Evolutionary conservation across 2,797 vertebrate genomes (phyloP).

Genomic region (Choloepus didactylus): DNA sequence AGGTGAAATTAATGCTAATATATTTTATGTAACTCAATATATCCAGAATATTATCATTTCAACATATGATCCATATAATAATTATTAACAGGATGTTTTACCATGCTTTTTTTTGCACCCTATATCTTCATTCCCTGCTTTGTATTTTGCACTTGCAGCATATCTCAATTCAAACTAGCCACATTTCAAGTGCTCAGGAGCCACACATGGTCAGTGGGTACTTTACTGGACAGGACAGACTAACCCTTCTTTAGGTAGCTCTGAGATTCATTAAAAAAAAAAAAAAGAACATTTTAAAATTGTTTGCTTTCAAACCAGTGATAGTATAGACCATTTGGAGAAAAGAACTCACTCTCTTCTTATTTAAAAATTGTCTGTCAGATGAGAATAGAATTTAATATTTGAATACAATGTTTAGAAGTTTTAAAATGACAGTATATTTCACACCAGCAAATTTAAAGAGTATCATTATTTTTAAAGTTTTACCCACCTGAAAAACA

Average conservation of each 20-base stretch:
- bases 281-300: background rate
- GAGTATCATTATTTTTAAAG: slow-evolving; percentile 10
- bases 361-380: slow-evolving; percentile 35
- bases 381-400: slow-evolving; percentile 33
- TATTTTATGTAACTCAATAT: background rate
- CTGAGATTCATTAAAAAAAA: background rate
- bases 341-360: background rate
- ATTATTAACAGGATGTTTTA: background rate
- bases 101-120: background rate
- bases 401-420: slow-evolving; percentile 32
- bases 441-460: slow-evolving; percentile 7
- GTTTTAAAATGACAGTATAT: background rate
- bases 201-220: background rate
- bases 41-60: background rate
- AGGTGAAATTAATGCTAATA: background rate
- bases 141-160: background rate
- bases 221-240: background rate
- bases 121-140: background rate
- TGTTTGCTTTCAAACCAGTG: background rate
- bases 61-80: background rate
- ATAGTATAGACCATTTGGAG: background rate
- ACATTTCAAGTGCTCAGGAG: background rate
- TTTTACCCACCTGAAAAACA: slow-evolving; percentile 2
- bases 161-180: background rate
- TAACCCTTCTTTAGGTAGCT: background rate